Percentiles rank a stretch among this genome's conserved stretches.
phyloP scores from a whole-genome alignment of 2,113 vertebrate genomes.

The Sporophila hypoxantha region DNA sequence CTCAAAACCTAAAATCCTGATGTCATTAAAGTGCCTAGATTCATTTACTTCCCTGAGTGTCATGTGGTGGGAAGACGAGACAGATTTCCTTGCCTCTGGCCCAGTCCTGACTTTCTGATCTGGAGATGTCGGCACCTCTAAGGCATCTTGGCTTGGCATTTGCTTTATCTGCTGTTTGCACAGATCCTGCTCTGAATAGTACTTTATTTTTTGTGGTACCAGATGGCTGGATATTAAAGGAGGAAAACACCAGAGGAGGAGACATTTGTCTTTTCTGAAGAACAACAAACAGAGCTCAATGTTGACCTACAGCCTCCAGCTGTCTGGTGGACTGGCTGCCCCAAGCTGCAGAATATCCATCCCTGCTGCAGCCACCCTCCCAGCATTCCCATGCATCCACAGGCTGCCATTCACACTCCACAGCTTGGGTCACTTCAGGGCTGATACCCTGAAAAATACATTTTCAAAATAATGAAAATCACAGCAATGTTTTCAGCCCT shows the following conservation, averaged over 20 bases:
- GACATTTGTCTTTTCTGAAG: constrained; percentile 1
- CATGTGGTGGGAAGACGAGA: not conserved
- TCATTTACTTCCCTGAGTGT: not conserved
- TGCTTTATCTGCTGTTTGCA: constrained; percentile 28
- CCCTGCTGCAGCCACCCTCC: not conserved
- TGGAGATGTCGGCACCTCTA: not conserved
- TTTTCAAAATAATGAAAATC: not conserved
- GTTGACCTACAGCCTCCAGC: not conserved
- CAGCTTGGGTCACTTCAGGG: not conserved
- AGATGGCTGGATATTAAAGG: not conserved
- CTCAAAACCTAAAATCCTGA: not conserved
- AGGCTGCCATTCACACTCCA: not conserved
- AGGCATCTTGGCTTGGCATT: constrained; percentile 11
- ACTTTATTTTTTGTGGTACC: constrained; percentile 28
- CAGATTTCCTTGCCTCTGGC: constrained; percentile 49
- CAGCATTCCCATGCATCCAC: not conserved
- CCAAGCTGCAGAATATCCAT: not conserved
- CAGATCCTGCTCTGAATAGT: not conserved
- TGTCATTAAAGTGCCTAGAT: not conserved
- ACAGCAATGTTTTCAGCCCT: not conserved
- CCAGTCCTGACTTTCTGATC: not conserved
- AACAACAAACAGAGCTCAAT: constrained; percentile 5
- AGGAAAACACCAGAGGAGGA: not conserved
- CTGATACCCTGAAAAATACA: not conserved
- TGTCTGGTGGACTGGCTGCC: not conserved